Conservation (phyloP, 2,797 vertebrate species). For the Darevskia mixta region DNA sequence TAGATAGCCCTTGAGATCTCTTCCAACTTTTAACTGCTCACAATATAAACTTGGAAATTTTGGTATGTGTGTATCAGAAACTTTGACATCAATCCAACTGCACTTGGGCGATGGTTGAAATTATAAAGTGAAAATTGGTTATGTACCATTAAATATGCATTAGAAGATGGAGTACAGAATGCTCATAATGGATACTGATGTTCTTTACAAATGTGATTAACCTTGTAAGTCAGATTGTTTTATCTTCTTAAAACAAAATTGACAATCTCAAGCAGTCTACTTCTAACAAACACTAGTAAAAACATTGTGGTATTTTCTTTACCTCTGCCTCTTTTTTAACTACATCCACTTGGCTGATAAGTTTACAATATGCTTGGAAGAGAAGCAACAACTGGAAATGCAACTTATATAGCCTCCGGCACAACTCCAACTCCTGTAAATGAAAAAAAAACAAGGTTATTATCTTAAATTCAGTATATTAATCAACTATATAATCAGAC, state of each 20-base stretch:
- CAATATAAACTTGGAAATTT: neutral
- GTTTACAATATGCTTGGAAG: slow-evolving; percentile 98
- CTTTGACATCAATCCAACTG: neutral
- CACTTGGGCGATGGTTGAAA: neutral
- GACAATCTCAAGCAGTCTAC: neutral
- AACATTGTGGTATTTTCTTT: slow-evolving; percentile 58
- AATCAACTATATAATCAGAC: slow-evolving; percentile 33
- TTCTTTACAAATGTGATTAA: neutral
- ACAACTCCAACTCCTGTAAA: slow-evolving; percentile 94
- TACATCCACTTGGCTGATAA: slow-evolving; percentile 92
- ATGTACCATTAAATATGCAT: neutral
- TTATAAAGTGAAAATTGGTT: neutral
- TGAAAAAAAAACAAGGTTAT: slow-evolving; percentile 45
- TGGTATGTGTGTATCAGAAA: neutral
- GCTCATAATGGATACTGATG: neutral
- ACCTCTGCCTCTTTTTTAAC: slow-evolving; percentile 97
- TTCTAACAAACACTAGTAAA: slow-evolving; percentile 7
- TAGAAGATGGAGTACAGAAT: neutral
- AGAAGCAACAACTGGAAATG: slow-evolving; percentile 98
- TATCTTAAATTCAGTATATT: slow-evolving; percentile 31
- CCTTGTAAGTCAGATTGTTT: neutral
- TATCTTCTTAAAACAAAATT: neutral
- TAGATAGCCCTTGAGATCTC: too few relatives aligned
- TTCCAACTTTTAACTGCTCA: too few relatives aligned
- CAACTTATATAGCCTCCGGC: slow-evolving; percentile 94